Evolutionary conservation across 2,113 vertebrate species (phyloP).

Genomic region (Gallinago undulata): DNA sequence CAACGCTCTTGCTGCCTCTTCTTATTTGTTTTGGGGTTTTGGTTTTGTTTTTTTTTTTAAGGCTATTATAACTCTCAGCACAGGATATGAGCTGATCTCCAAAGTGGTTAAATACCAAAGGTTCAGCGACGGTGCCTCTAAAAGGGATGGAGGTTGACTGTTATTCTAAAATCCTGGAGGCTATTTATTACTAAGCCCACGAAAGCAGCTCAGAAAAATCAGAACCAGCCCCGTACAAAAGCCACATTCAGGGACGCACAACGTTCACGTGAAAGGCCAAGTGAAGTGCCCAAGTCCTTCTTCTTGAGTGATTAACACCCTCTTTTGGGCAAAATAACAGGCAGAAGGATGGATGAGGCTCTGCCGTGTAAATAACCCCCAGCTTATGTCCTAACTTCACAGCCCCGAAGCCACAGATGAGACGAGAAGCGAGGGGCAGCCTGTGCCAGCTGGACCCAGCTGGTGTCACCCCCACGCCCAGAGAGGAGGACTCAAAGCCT

Average conservation of each 20-base stretch:
- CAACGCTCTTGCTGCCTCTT: background rate
- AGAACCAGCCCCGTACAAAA: background rate
- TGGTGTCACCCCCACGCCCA: background rate
- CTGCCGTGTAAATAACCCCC: background rate
- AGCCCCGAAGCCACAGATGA: background rate
- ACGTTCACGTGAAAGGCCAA: background rate
- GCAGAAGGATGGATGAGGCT: background rate
- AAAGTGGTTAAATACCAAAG: background rate
- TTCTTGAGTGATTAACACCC: background rate
- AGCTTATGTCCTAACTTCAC: background rate
- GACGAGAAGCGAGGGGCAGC: background rate
- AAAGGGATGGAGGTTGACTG: background rate
- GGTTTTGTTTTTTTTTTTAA: background rate
- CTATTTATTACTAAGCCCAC: background rate
- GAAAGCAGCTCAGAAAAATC: rapidly evolving
- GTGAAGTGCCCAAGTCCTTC: background rate
- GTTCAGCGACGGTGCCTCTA: background rate
- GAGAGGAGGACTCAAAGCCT: background rate
- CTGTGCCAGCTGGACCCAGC: background rate
- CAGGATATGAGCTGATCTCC: constrained; percentile 6
- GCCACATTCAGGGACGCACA: rapidly evolving
- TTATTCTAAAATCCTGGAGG: background rate
- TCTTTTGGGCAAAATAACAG: background rate
- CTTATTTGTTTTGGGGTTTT: too few relatives aligned
- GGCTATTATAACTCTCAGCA: background rate